Conservation (phyloP, 2,797 vertebrate species). For the Spinibarbus caldwelli region DNA sequence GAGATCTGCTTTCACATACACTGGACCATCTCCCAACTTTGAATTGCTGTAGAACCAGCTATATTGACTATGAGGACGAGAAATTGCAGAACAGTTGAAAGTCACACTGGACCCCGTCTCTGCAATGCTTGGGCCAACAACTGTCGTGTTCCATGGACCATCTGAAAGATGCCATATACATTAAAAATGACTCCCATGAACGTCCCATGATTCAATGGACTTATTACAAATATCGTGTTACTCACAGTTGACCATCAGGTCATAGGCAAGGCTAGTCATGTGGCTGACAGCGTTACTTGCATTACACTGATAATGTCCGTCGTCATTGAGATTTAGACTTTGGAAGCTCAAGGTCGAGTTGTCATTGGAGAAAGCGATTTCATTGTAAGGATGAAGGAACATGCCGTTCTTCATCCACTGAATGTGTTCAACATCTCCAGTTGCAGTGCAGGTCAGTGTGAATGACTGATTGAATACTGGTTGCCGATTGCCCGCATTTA, state of each 20-base stretch:
- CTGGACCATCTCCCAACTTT: slow-evolving; percentile 52
- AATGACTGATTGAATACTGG: background rate
- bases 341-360: slow-evolving; percentile 68
- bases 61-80: slow-evolving; percentile 65
- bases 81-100: slow-evolving; percentile 68
- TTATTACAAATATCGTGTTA: slow-evolving; percentile 21
- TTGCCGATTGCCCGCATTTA: background rate
- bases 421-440: background rate
- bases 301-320: slow-evolving; percentile 68
- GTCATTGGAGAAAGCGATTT: slow-evolving; percentile 38
- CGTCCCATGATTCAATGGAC: background rate
- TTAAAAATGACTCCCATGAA: background rate
- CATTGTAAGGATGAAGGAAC: slow-evolving; percentile 54
- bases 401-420: slow-evolving; percentile 41
- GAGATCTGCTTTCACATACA: slow-evolving; percentile 45
- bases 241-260: slow-evolving; percentile 71
- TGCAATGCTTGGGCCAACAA: slow-evolving; percentile 60
- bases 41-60: slow-evolving; percentile 71
- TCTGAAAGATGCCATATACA: slow-evolving; percentile 47
- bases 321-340: slow-evolving; percentile 61
- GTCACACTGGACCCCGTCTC: slow-evolving; percentile 44
- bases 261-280: slow-evolving; percentile 64
- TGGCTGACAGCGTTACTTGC: slow-evolving; percentile 71
- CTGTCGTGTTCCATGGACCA: slow-evolving; percentile 50
- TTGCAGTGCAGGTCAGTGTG: background rate